Base-by-base conservation (phyloP, 2,113 vertebrate species). In the Bujurquina vittata region DNA sequence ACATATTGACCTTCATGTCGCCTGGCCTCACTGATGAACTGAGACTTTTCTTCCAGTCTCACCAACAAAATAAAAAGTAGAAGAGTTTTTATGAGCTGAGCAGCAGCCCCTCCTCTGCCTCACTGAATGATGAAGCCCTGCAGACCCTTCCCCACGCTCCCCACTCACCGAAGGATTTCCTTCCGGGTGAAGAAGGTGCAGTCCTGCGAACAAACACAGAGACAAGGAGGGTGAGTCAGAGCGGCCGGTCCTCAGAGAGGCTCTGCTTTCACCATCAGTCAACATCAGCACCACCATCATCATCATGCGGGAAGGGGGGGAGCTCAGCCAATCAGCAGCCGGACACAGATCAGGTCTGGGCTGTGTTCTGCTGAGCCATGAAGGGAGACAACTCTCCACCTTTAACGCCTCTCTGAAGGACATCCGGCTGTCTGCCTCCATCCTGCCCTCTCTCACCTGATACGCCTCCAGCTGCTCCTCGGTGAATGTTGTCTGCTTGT, bases 161-260 rank as follows among this genome's bases (percentile, higher is more conserved):
- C 10, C 26, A 95, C 98, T 97, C 92, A 99, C 98, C 97, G 94
- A 93, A 98, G 97, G 83, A 99, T 98, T 90, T 99, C 97, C 90
- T 99, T 99, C 67, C 98, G 95, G 72, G 98, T 98, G 93, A 99
- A 99, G 94, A 98, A 99, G 0, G 97, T 97, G 84, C 98, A 99
- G 87, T 99, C 98, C 98, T 99, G 95, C 22, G 93, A 93, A 87
- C 15, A 79, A 18, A 83, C 75, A 87, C 11, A 83, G 23, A 80
- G 9, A 83, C 2, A 3, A 20, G 40, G 1, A 77, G 49, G 26
- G 33, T 17, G 18, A 85, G 55, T 23, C 22, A 81, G 67, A 72
- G 67, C 17, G 1, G 56, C 75, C 40, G 75, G 7, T 67, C 59
- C 80, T 69, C 62, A 22, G 80, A 55, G 79, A 84, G 82, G 75